phyloP scores from a whole-genome alignment of 2,797 vertebrate genomes.

The Varecia variegata region DNA sequence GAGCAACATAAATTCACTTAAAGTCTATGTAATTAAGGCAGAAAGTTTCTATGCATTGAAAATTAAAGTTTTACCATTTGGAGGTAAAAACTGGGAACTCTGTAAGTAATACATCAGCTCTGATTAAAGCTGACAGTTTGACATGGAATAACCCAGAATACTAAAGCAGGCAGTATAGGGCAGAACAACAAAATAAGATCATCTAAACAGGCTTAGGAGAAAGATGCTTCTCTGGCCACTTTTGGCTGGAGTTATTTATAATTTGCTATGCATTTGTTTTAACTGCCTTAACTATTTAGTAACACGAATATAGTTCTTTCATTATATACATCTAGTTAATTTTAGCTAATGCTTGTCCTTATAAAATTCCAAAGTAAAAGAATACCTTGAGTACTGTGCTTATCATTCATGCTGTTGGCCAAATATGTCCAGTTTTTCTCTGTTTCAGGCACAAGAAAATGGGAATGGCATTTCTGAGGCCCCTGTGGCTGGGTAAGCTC shows the following conservation, averaged over 20 bases:
- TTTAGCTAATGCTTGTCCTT: background rate
- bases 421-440: background rate
- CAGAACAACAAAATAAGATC: background rate
- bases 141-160: background rate
- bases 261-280: background rate
- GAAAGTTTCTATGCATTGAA: background rate
- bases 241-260: background rate
- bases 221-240: background rate
- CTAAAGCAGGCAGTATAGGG: background rate
- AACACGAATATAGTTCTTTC: background rate
- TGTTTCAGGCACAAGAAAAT: background rate
- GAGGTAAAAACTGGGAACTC: background rate
- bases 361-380: background rate
- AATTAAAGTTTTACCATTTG: constrained; percentile 10
- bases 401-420: background rate
- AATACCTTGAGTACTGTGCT: background rate
- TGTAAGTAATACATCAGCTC: background rate
- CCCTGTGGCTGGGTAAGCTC: background rate
- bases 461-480: background rate
- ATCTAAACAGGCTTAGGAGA: background rate
- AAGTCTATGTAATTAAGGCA: constrained; percentile 8
- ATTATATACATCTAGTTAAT: background rate
- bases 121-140: background rate
- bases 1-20: background rate
- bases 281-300: background rate